Conservation (phyloP, 92 coral and sea anemone species). For the Siderastrea radians region DNA sequence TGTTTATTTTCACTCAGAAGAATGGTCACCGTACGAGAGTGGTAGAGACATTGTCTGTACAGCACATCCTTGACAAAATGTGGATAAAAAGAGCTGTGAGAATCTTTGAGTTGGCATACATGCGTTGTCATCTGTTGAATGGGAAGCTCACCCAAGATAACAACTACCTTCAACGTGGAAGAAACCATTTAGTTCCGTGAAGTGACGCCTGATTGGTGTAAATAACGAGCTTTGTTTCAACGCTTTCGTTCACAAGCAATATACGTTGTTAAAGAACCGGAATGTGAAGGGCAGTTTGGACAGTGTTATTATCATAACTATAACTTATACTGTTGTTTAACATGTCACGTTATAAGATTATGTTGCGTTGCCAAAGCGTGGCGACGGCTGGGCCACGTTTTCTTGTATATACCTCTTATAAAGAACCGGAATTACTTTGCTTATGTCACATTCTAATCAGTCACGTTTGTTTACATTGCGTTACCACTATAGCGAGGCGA, state of each 20-base stretch:
- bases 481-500: not conserved
- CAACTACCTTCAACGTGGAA: slow-evolving; percentile 3
- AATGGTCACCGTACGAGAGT: slow-evolving; percentile 71
- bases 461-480: not conserved
- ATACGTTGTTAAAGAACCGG: not conserved
- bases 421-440: not conserved
- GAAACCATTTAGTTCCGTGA: not conserved
- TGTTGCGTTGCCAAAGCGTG: not conserved
- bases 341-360: not conserved
- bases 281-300: not conserved
- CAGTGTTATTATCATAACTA: not conserved
- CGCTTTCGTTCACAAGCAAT: not conserved
- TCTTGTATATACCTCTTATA: not conserved
- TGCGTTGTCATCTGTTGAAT: not conserved
- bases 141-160: not conserved
- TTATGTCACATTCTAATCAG: not conserved
- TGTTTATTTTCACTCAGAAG: slow-evolving; percentile 75
- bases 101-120: not conserved
- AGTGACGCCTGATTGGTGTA: not conserved
- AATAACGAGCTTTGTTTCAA: slow-evolving; percentile 1
- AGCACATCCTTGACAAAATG: slow-evolving; percentile 46
- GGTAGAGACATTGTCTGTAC: slow-evolving; percentile 79
- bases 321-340: too few species aligned
- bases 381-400: slow-evolving; percentile 10
- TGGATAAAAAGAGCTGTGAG: not conserved